A percentile compares a stretch with the other conserved stretches of the same genome.
These are phyloP conservation scores for Bedellia somnulentella DNA, from an alignment of 2,888 invertebrate species.

Conservation along the genomic window DNA sequence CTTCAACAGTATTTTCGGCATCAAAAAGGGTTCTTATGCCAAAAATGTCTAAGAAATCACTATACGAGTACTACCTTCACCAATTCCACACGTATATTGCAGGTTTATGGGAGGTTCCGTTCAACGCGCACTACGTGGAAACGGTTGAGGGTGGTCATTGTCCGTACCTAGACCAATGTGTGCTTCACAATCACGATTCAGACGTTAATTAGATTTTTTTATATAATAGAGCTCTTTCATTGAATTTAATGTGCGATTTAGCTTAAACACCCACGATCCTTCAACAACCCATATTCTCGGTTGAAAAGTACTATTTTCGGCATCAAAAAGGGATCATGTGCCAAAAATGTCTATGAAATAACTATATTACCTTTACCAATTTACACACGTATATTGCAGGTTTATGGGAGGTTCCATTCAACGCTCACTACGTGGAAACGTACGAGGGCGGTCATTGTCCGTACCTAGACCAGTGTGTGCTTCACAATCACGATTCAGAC, in stretches of 20 bases:
- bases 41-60: neutral
- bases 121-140: conserved; percentile 88
- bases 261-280: no score
- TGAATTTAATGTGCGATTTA: no score
- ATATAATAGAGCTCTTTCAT: no score
- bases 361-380: neutral
- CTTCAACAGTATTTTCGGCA: no score
- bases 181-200: conserved; percentile 83
- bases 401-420: conserved; percentile 91
- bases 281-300: no score
- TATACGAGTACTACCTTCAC: neutral
- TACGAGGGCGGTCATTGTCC: conserved; percentile 92
- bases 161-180: conserved; percentile 90
- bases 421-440: conserved; percentile 84
- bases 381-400: conserved; percentile 35
- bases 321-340: no score
- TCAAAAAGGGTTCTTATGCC: no score
- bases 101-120: conserved; percentile 91
- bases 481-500: conserved; percentile 81
- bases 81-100: conserved; percentile 3
- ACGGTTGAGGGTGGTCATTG: conserved; percentile 90
- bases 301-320: no score
- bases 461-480: conserved; percentile 88
- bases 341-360: neutral
- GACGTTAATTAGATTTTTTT: no score